A percentile compares a stretch with the other conserved stretches of the same genome.
Evolutionary conservation across 1,140 invertebrate species (phyloP).

Genomic region (Laupala kohalensis): DNA sequence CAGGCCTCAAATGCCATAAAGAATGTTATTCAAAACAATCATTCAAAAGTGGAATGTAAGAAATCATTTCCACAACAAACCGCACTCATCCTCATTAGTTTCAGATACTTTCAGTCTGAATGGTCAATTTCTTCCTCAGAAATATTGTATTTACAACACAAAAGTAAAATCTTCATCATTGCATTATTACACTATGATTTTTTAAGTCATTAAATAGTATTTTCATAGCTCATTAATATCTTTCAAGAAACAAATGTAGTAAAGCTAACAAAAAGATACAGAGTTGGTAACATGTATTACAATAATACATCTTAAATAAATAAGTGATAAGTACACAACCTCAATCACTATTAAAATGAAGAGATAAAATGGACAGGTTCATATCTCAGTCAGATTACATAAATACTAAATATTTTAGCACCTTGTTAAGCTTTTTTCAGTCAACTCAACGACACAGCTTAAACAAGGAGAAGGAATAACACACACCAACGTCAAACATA

Average conservation of each 20-base stretch:
- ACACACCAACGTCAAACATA: too few species aligned
- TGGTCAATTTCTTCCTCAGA: background rate
- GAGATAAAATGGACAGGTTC: too few species aligned
- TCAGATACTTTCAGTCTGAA: background rate
- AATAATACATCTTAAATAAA: background rate
- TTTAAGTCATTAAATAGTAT: too few species aligned
- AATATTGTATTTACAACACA: background rate
- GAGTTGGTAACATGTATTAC: background rate
- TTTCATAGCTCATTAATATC: too few species aligned
- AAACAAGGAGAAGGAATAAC: too few species aligned
- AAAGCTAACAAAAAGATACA: background rate
- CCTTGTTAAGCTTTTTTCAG: too few species aligned
- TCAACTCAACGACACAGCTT: too few species aligned
- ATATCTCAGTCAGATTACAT: too few species aligned
- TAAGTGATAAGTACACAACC: background rate
- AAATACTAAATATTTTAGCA: too few species aligned
- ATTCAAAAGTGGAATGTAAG: background rate
- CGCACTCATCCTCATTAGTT: too few species aligned
- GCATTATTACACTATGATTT: too few species aligned
- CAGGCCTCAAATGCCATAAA: background rate
- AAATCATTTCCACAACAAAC: background rate
- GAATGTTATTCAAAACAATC: background rate
- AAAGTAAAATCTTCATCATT: background rate
- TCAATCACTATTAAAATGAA: too few species aligned
- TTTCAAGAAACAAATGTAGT: background rate